Evolutionary conservation across 2,888 invertebrate species (phyloP).

Genomic region (Amphipoea lucens): DNA sequence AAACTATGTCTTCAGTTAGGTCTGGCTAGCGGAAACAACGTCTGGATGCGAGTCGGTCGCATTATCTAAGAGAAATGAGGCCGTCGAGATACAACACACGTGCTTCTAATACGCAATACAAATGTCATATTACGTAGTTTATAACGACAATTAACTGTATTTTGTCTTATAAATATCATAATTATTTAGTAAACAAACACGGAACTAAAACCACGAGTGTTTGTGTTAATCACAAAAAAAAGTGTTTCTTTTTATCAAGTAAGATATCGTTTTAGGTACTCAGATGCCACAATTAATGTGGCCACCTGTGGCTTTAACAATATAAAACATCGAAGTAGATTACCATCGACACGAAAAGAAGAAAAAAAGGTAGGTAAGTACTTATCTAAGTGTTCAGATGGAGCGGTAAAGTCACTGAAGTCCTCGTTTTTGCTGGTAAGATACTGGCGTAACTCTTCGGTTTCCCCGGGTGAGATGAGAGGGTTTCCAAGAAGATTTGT

Average conservation of each 20-base stretch:
- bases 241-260: neutral
- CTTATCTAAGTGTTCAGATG: neutral
- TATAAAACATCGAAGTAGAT: no score
- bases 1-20: conserved; percentile 35
- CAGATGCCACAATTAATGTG: no score
- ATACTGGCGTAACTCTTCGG: neutral
- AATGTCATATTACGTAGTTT: conserved; percentile 44
- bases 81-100: conserved; percentile 60
- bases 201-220: neutral
- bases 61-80: conserved; percentile 63
- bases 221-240: neutral
- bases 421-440: neutral
- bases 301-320: no score
- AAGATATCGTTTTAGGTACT: neutral
- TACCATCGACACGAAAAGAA: no score
- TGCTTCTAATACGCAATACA: conserved; percentile 61
- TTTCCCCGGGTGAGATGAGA: neutral
- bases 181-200: conserved; percentile 13
- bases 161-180: neutral
- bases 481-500: no score
- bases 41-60: conserved; percentile 50
- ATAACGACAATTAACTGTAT: conserved; percentile 9
- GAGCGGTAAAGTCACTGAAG: neutral
- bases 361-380: no score
- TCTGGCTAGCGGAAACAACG: conserved; percentile 37